Base-by-base conservation (phyloP, 2,888 invertebrate genomes). In the Melitaea athalia region DNA sequence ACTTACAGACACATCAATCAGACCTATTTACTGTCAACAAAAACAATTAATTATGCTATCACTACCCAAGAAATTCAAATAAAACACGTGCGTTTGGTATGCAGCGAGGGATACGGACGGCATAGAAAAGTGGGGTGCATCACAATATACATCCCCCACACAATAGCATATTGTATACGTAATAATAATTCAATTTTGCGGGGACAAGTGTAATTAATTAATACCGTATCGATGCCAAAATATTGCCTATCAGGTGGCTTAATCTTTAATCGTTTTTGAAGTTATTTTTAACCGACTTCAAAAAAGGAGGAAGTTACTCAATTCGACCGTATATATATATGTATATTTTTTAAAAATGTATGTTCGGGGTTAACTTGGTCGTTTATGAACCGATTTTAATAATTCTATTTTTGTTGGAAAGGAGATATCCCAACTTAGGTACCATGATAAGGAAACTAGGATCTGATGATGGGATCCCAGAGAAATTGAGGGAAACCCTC, bases 51-150 rank as follows among this genome's bases (percentile, higher is more conserved):
- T 79, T 76, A 78, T 74, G 74, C 76, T 74, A 71, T 74, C 67
- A 71, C 67, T 71, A 72, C 74, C 76, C 78, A 73, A 66, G 60
- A 53, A 72, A 73, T 76, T 75, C 71, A 73, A 68, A 72, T 70
- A 78, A 74, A 83, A 81, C 91, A 91, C 91, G 91, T 91, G 90
- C 86, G 84, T 78, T 70, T 75, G 79, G 74, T 75, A 77, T 72
- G 75, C 68, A 71, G 74, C 78, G 71, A 75, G 78, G 74, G 74
- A 77, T 71, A 74, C 68, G 71, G 24, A 24, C 24, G 24, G 24
- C 1, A 24, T 24, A 74, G 72, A 74, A 72, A 71, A 82, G 84
- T 65, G 73, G 81, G 81, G 81, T 80, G 81, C 78, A 78, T 79
- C 76, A 80, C 80, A 83, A 86, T 82, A 80, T 64, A 57, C 60